A percentile compares a stretch with the other conserved stretches of the same genome.
Evolutionary conservation across 1,140 invertebrate species (phyloP).

Genomic region (Drosophila ambigua): DNA sequence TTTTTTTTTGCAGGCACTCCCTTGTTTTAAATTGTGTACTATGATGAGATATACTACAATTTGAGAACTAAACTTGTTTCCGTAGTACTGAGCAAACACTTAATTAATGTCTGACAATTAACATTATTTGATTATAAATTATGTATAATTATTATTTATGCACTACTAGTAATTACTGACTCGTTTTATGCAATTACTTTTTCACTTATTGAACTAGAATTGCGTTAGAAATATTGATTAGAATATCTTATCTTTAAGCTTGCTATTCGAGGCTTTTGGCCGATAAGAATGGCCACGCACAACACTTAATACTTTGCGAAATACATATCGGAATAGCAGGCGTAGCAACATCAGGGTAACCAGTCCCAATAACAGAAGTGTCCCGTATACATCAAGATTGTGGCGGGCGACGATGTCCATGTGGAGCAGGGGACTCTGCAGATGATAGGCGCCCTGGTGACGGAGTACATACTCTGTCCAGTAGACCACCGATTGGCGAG

Average conservation of each 20-base stretch:
- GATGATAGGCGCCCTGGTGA: constrained; percentile 83
- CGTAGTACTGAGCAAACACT: too few relatives aligned
- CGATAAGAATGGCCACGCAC: not conserved
- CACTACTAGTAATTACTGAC: not conserved
- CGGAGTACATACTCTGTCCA: constrained; percentile 83
- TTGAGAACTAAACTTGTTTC: too few relatives aligned
- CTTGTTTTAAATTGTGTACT: too few relatives aligned
- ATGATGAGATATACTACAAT: too few relatives aligned
- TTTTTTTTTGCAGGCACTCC: too few relatives aligned
- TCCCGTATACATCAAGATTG: constrained; percentile 60
- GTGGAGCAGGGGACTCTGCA: constrained; percentile 78
- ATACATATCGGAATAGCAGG: not conserved
- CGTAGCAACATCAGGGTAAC: not conserved
- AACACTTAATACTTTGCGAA: constrained; percentile 15
- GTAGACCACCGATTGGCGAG: constrained; percentile 62
- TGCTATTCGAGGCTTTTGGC: not conserved
- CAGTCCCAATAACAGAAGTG: not conserved
- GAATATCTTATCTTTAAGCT: constrained; percentile 28
- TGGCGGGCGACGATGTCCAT: constrained; percentile 47
- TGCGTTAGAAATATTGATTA: constrained; percentile 6
- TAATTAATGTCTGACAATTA: too few relatives aligned
- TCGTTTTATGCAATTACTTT: not conserved
- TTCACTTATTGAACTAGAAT: constrained; percentile 16
- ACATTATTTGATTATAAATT: too few relatives aligned
- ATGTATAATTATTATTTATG: too few relatives aligned